Evolutionary conservation across 2,113 vertebrate species (phyloP).

Genomic region (Crotalus tigris): DNA sequence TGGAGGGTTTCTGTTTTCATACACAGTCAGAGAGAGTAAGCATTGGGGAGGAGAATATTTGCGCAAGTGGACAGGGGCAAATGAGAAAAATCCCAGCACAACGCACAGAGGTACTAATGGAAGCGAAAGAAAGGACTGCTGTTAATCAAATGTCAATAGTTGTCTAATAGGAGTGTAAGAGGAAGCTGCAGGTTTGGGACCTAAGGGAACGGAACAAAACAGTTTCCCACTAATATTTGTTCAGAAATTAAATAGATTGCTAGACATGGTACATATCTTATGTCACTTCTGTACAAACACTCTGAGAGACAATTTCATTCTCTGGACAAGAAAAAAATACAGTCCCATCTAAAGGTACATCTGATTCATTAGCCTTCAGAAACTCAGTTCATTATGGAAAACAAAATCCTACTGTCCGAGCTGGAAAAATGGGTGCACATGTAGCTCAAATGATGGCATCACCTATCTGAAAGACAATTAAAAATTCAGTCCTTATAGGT

Average conservation of each 20-base stretch:
- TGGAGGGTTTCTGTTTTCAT: slow-evolving; percentile 43
- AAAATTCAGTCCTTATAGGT: neutral
- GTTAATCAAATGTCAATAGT: slow-evolving; percentile 63
- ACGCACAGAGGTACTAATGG: slow-evolving; percentile 46
- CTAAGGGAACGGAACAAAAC: slow-evolving; percentile 44
- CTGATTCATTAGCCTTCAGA: neutral
- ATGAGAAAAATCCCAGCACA: slow-evolving; percentile 60
- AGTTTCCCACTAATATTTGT: slow-evolving; percentile 43
- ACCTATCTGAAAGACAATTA: neutral
- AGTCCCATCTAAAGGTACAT: slow-evolving; percentile 15
- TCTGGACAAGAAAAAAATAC: neutral
- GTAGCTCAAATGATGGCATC: neutral
- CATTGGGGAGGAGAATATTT: slow-evolving; percentile 51
- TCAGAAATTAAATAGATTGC: slow-evolving; percentile 48
- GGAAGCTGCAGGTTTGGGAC: slow-evolving; percentile 46
- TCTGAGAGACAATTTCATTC: slow-evolving; percentile 15
- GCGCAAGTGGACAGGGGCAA: slow-evolving; percentile 50
- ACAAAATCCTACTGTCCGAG: neutral
- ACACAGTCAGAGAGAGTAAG: slow-evolving; percentile 33
- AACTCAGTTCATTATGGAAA: neutral
- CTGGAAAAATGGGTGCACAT: neutral
- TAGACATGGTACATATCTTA: slow-evolving; percentile 15
- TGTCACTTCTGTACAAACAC: slow-evolving; percentile 22
- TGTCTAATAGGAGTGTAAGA: slow-evolving; percentile 52
- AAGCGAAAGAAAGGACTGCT: slow-evolving; percentile 36